Conservation (phyloP, 1,140 invertebrate species). For the Habropoda laboriosa region DNA sequence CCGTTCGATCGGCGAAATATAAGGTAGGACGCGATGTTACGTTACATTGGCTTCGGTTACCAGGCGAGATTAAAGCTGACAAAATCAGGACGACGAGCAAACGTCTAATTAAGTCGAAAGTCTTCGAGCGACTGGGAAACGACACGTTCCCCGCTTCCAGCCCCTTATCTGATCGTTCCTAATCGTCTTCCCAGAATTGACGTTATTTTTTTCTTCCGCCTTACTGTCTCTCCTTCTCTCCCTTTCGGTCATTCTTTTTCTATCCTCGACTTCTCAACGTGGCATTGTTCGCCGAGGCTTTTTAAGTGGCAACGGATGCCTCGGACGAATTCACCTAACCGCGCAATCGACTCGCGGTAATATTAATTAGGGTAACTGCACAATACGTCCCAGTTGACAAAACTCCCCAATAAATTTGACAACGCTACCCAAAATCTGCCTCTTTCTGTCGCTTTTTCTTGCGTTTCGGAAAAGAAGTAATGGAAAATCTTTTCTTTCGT, state of each 20-base stretch:
- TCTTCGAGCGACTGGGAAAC: conserved; percentile 27
- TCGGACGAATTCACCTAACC: neutral
- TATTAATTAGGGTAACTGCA: conserved; percentile 25
- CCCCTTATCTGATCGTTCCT: conserved; percentile 43
- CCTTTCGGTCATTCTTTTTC: neutral
- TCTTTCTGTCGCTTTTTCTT: too few species aligned
- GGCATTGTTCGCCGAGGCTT: neutral
- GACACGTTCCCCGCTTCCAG: conserved; percentile 5
- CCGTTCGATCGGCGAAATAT: neutral
- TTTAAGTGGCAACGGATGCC: too few species aligned
- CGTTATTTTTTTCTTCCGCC: neutral
- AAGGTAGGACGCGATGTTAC: neutral
- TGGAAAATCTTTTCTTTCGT: too few species aligned
- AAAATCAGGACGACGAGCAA: conserved; percentile 39
- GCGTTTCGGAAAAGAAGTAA: too few species aligned
- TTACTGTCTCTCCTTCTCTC: neutral
- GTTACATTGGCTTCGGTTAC: conserved; percentile 2
- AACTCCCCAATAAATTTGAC: too few species aligned
- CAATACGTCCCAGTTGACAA: too few species aligned
- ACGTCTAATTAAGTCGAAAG: conserved; percentile 36
- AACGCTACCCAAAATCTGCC: too few species aligned
- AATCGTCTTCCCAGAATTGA: conserved; percentile 41
- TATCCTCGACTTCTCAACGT: neutral
- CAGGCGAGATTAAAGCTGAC: conserved; percentile 13
- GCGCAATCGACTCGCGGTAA: neutral